phyloP scores from a whole-genome alignment of 2,797 vertebrate species.

The Muraenolepis orangiensis region DNA sequence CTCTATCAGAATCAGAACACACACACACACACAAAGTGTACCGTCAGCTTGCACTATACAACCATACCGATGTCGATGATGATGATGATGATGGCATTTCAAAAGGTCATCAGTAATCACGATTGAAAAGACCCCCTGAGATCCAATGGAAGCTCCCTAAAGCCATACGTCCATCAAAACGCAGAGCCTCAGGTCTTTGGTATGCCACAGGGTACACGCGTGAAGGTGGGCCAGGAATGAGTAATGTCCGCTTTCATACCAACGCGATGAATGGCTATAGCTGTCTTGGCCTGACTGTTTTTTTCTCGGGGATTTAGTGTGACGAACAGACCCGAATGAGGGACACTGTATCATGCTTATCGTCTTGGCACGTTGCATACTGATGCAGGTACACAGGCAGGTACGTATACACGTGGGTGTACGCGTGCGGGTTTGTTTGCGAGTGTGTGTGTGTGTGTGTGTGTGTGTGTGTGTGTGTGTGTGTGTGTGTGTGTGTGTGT shows the following conservation, averaged over 20 bases:
- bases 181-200: conserved; percentile 23
- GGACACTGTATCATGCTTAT: conserved; percentile 34
- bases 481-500: too few species aligned
- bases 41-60: conserved; percentile 27
- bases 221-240: conserved; percentile 31
- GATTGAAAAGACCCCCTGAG: conserved; percentile 44
- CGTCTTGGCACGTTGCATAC: not conserved
- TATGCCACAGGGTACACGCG: conserved; percentile 20
- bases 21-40: not conserved
- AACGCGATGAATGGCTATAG: conserved; percentile 35
- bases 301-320: conserved; percentile 47
- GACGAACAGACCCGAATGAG: conserved; percentile 50
- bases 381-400: not conserved
- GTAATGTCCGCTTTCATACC: conserved; percentile 36
- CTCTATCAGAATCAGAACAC: not conserved
- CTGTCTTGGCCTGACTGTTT: conserved; percentile 28
- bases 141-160: conserved; percentile 20
- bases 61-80: conserved; percentile 42
- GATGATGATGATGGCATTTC: conserved; percentile 52
- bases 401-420: not conserved
- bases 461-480: too few species aligned
- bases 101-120: conserved; percentile 44
- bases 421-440: too few species aligned
- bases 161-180: conserved; percentile 23
- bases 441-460: too few species aligned